Evolutionary conservation across 1,140 invertebrate genomes (phyloP).

Genomic region (Diabrotica undecimpunctata): DNA sequence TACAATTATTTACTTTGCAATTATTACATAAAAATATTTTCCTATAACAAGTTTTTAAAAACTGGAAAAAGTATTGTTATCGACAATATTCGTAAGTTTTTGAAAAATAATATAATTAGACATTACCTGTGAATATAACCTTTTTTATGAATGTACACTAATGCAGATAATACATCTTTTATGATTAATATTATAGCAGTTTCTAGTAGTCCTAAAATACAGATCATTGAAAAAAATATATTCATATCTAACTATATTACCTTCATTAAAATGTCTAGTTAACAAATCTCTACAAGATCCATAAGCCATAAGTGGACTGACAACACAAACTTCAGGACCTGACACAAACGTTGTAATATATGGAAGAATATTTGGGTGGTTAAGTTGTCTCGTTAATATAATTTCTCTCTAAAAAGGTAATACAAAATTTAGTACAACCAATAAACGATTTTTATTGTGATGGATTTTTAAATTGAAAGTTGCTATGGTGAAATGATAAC

Average conservation of each 20-base stretch:
- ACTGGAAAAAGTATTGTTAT: too few species aligned
- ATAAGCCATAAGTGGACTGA: constrained; percentile 76
- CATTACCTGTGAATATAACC: constrained; percentile 79
- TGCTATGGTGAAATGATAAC: too few species aligned
- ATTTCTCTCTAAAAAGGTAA: constrained; percentile 61
- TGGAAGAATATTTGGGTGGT: constrained; percentile 73
- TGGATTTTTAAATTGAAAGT: too few species aligned
- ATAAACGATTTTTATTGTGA: not conserved
- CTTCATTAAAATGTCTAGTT: constrained; percentile 70
- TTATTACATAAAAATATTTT: too few species aligned
- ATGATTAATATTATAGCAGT: constrained; percentile 74
- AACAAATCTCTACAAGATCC: constrained; percentile 79
- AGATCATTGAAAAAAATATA: not conserved
- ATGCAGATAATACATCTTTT: constrained; percentile 70
- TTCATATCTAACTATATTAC: constrained; percentile 34
- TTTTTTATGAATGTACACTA: constrained; percentile 81
- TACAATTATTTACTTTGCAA: too few species aligned
- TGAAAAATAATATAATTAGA: constrained; percentile 13
- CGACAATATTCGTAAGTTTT: not conserved
- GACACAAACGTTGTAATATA: constrained; percentile 71
- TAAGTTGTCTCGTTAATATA: constrained; percentile 69
- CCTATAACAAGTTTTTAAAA: too few species aligned
- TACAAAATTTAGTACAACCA: not conserved
- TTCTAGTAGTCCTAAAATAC: constrained; percentile 66
- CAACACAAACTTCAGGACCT: constrained; percentile 69